phyloP scores from a whole-genome alignment of 1,140 invertebrate genomes.

The Drusus annulatus region DNA sequence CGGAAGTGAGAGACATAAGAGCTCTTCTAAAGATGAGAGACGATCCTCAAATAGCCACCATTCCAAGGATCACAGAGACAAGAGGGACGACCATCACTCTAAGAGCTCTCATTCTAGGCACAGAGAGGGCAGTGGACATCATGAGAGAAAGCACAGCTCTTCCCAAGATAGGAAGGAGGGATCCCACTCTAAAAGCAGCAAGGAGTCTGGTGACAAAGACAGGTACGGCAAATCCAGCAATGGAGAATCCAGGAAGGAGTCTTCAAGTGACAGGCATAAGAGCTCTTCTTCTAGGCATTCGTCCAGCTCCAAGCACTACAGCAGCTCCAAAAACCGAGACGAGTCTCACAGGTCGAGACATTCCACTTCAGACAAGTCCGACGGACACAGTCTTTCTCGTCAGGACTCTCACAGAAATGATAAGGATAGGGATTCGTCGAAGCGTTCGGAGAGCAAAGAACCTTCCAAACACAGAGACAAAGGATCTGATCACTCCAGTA shows the following conservation, averaged over 20 bases:
- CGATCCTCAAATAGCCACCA: slow-evolving; percentile 61
- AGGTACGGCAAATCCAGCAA: slow-evolving; percentile 30
- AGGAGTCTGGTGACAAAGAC: slow-evolving; percentile 61
- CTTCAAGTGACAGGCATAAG: slow-evolving; percentile 63
- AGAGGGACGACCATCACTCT: slow-evolving; percentile 62
- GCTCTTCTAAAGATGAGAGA: slow-evolving; percentile 62
- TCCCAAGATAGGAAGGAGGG: slow-evolving; percentile 60
- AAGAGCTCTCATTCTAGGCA: slow-evolving; percentile 65
- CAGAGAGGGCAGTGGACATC: slow-evolving; percentile 61
- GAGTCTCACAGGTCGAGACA: slow-evolving; percentile 51
- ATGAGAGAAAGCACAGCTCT: slow-evolving; percentile 66
- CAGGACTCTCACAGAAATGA: slow-evolving; percentile 46
- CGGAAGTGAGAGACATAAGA: slow-evolving; percentile 65
- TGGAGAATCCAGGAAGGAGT: slow-evolving; percentile 61
- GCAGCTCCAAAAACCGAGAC: background rate
- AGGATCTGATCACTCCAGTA: slow-evolving; percentile 45
- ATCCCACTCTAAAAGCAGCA: slow-evolving; percentile 64
- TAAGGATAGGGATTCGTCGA: slow-evolving; percentile 48
- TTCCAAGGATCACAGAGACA: slow-evolving; percentile 65
- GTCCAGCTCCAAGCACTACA: slow-evolving; percentile 46
- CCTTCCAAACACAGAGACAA: slow-evolving; percentile 61
- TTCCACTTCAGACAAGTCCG: slow-evolving; percentile 49
- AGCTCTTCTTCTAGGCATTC: slow-evolving; percentile 59
- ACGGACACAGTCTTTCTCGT: slow-evolving; percentile 12
- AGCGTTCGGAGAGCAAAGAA: slow-evolving; percentile 52